These are phyloP conservation scores for Erythrolamprus reginae DNA, from an alignment of 2,113 vertebrate species.

Conservation along the genomic window DNA sequence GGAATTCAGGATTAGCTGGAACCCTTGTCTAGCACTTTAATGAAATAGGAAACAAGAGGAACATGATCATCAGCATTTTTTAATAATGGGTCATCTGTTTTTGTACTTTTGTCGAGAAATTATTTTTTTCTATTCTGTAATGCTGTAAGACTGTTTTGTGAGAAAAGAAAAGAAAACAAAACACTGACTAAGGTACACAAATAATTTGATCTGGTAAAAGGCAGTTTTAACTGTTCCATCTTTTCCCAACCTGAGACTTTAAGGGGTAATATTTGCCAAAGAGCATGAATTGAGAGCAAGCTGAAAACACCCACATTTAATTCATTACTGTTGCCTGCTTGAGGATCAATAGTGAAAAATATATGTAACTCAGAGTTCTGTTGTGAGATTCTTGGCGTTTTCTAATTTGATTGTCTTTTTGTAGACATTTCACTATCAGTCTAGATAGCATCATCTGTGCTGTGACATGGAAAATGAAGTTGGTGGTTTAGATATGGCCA, in stretches of 20 bases:
- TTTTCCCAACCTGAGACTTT: not conserved
- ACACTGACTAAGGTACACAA: not conserved
- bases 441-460: not conserved
- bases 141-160: not conserved
- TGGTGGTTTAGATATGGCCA: not conserved
- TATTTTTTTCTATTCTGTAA: not conserved
- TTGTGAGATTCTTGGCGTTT: not conserved
- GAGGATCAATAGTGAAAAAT: not conserved
- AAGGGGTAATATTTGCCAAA: not conserved
- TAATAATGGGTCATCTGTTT: not conserved
- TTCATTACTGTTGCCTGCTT: not conserved
- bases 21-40: not conserved
- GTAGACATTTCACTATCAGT: not conserved
- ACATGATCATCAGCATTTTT: not conserved
- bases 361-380: not conserved
- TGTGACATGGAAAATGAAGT: not conserved
- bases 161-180: not conserved
- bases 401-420: not conserved
- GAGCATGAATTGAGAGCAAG: not conserved
- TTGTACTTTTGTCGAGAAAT: not conserved
- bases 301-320: not conserved
- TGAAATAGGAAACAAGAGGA: not conserved
- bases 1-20: not conserved
- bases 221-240: not conserved
- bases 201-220: not conserved